Percentiles rank a stretch among this genome's conserved stretches.
Evolutionary conservation across 2,797 vertebrate genomes (phyloP).

Genomic region (Urocyon cinereoargenteus): DNA sequence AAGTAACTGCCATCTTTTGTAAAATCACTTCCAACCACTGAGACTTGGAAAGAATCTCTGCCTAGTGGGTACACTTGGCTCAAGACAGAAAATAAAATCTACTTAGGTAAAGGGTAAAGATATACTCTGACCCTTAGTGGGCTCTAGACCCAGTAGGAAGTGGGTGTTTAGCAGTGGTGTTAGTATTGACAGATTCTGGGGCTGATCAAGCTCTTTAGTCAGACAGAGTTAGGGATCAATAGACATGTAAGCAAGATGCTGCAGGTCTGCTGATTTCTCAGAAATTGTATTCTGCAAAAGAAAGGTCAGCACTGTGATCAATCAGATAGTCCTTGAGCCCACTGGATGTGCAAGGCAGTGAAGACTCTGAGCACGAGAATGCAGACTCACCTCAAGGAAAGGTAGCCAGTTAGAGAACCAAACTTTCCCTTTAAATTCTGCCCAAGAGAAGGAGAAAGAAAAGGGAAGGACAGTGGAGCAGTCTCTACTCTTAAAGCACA

Average conservation of each 20-base stretch:
- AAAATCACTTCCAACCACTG: not conserved
- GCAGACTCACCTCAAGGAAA: not conserved
- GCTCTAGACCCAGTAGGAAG: not conserved
- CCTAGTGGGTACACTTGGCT: not conserved
- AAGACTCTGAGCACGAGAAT: not conserved
- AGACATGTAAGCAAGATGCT: constrained; percentile 4
- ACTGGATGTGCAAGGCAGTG: not conserved
- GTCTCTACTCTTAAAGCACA: not conserved
- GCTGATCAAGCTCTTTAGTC: constrained; percentile 53
- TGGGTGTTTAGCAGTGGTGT: not conserved
- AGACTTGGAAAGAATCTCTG: not conserved
- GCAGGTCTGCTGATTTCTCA: constrained; percentile 63
- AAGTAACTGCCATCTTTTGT: constrained; percentile 7
- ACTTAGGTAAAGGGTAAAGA: not conserved
- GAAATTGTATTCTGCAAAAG: constrained; percentile 24
- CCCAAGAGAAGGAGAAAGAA: not conserved
- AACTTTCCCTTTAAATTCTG: not conserved
- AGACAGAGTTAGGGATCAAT: constrained; percentile 61
- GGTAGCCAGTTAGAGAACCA: not conserved
- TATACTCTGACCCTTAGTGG: not conserved
- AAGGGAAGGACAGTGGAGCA: not conserved
- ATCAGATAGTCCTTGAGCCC: constrained; percentile 11
- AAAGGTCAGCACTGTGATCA: constrained; percentile 46
- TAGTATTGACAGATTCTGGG: constrained; percentile 59
- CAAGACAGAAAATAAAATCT: constrained; percentile 50